These are phyloP conservation scores for Reticulitermes speratus DNA, from an alignment of 1,140 invertebrate genomes.

Conservation along the genomic window DNA sequence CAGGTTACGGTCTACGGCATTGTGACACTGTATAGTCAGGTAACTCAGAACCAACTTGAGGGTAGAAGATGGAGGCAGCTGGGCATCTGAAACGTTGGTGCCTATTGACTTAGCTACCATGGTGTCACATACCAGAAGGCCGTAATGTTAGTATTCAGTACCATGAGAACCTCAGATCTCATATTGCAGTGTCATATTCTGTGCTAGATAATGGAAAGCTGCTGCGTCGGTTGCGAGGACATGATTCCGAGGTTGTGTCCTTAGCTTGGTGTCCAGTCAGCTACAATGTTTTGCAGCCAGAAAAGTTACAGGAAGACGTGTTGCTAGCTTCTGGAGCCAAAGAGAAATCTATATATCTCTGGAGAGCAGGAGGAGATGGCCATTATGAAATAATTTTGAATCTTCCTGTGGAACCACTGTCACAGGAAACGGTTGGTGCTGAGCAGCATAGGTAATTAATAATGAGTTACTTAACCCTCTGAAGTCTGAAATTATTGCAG, in stretches of 20 bases:
- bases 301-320: slow-evolving; percentile 31
- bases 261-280: slow-evolving; percentile 71
- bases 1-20: background rate
- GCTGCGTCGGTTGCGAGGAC: slow-evolving; percentile 65
- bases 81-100: too few species aligned
- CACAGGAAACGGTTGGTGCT: background rate
- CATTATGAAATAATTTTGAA: slow-evolving; percentile 47
- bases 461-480: too few species aligned
- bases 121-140: too few species aligned
- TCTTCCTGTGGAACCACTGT: slow-evolving; percentile 37
- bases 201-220: slow-evolving; percentile 49
- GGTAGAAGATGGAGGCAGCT: too few species aligned
- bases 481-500: too few species aligned
- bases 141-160: too few species aligned
- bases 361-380: slow-evolving; percentile 57
- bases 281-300: slow-evolving; percentile 49
- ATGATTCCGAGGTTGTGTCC: slow-evolving; percentile 68
- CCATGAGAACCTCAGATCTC: too few species aligned
- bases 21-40: too few species aligned
- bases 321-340: slow-evolving; percentile 56
- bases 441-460: background rate
- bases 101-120: too few species aligned
- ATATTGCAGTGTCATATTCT: too few species aligned
- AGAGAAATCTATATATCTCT: slow-evolving; percentile 54
- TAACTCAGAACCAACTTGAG: too few species aligned